A percentile compares a stretch with the other conserved stretches of the same genome.
Conservation (phyloP, 2,888 invertebrate genomes). For the Latrodectus hesperus region DNA sequence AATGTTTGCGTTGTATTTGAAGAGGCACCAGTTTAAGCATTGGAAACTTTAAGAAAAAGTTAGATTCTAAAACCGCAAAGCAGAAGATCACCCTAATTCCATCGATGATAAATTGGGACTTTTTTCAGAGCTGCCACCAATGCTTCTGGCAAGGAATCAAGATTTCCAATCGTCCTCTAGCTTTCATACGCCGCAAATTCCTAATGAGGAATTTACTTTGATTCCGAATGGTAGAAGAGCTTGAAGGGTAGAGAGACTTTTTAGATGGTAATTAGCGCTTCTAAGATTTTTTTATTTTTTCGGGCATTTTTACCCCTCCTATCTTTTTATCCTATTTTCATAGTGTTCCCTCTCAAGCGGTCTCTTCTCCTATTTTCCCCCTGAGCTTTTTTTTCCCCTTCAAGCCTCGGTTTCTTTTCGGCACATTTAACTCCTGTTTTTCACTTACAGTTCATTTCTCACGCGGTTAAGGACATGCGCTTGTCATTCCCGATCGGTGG, state of each 20-base stretch:
- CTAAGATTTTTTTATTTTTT: conserved; percentile 49
- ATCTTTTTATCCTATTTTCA: conserved; percentile 39
- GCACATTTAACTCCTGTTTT: conserved; percentile 68
- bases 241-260: conserved; percentile 44
- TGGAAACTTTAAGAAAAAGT: too few relatives aligned
- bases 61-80: too few relatives aligned
- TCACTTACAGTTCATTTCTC: conserved; percentile 69
- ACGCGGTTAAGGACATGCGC: conserved; percentile 65
- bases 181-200: background rate
- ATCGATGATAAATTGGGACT: too few relatives aligned
- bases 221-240: background rate
- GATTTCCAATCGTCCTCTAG: too few relatives aligned
- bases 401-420: conserved; percentile 53
- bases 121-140: too few relatives aligned
- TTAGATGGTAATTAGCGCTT: conserved; percentile 60
- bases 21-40: too few relatives aligned
- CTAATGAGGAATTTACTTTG: background rate
- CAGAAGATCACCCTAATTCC: too few relatives aligned
- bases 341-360: background rate
- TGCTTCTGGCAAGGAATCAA: too few relatives aligned
- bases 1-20: too few relatives aligned
- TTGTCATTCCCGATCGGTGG: conserved; percentile 65
- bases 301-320: conserved; percentile 22
- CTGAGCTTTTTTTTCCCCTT: conserved; percentile 7
- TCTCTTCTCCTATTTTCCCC: conserved; percentile 34